Evolutionary conservation across 64 coral and sea anemone species (phyloP).

Genomic region (Orbicella faveolata): DNA sequence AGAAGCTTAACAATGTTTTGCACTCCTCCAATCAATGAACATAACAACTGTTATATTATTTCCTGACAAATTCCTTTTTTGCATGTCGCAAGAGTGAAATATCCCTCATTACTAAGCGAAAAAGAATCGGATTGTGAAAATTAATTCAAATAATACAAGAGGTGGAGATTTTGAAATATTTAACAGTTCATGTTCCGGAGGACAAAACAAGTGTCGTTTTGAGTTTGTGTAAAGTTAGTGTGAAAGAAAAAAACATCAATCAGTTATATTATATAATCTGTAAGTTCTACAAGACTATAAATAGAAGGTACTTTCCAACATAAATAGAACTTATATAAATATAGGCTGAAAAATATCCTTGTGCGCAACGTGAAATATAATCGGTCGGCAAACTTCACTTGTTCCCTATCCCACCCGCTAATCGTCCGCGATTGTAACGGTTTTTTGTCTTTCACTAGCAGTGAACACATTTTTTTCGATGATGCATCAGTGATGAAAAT

Average conservation of each 20-base stretch:
- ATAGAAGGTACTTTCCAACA: background rate
- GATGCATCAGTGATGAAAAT: background rate
- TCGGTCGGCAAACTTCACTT: background rate
- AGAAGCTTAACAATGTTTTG: constrained; percentile 1
- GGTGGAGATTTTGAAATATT: background rate
- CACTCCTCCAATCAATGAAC: constrained; percentile 12
- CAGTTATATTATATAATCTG: background rate
- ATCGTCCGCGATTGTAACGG: background rate
- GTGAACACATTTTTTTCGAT: background rate
- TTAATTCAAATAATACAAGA: constrained; percentile 1
- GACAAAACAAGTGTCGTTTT: background rate
- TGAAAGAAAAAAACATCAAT: background rate
- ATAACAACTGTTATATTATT: background rate
- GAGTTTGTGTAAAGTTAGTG: no score
- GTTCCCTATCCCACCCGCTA: background rate
- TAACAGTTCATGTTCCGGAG: background rate
- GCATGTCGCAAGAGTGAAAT: background rate
- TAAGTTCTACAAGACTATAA: background rate
- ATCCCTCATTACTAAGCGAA: background rate
- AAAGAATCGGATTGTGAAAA: constrained; percentile 25
- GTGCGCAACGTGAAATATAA: background rate
- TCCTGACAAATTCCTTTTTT: background rate
- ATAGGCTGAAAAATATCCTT: background rate
- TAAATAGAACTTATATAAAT: background rate
- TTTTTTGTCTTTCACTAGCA: background rate